A percentile compares a stretch with the other conserved stretches of the same genome.
phyloP scores from a whole-genome alignment of 2,113 vertebrate genomes.

The Ailuropoda melanoleuca region DNA sequence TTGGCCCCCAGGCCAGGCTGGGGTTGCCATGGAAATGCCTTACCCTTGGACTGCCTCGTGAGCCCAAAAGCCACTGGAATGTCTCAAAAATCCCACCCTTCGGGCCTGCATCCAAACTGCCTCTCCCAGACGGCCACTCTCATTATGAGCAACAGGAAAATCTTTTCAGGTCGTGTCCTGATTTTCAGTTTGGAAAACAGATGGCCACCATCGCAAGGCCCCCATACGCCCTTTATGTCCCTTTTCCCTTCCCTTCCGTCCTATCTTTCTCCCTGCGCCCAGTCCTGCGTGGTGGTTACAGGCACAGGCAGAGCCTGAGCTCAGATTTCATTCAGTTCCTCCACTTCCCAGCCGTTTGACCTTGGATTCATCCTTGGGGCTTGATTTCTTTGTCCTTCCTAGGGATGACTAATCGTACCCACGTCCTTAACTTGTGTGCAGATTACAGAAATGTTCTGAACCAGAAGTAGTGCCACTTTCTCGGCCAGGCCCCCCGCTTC shows the following conservation, averaged over 20 bases:
- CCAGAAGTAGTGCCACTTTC: neutral
- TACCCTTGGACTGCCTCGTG: conserved; percentile 52
- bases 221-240: neutral
- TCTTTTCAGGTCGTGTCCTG: conserved; percentile 58
- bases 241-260: neutral
- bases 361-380: neutral
- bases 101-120: conserved; percentile 69
- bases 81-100: conserved; percentile 74
- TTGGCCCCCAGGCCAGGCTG: conserved; percentile 27
- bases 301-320: neutral
- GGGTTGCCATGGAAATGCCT: conserved; percentile 69
- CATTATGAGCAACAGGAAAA: conserved; percentile 55
- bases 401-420: neutral
- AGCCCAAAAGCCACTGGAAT: conserved; percentile 76
- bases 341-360: neutral
- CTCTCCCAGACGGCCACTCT: conserved; percentile 63
- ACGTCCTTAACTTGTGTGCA: neutral
- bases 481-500: neutral
- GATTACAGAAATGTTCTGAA: neutral
- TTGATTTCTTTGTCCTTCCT: neutral
- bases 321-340: neutral
- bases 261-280: neutral
- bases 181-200: conserved; percentile 70
- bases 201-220: conserved; percentile 46
- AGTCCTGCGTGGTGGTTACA: neutral